Evolutionary conservation across 2,113 vertebrate species (phyloP).

Genomic region (Vulpes lagopus): DNA sequence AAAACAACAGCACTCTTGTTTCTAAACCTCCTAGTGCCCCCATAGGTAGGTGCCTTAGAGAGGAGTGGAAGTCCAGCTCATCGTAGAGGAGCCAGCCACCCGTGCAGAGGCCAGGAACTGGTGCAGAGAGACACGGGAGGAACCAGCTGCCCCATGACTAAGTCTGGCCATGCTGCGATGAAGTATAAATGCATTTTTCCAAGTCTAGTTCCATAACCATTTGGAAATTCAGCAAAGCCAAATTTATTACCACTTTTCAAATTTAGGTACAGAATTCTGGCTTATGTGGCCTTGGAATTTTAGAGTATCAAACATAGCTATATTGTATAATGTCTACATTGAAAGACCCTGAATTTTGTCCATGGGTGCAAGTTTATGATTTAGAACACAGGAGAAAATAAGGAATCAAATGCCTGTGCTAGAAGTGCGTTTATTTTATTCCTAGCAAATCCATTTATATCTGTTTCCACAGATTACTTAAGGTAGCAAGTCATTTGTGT

Average conservation of each 20-base stretch:
- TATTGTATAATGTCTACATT: neutral
- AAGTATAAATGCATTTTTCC: constrained; percentile 42
- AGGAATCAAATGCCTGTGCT: neutral
- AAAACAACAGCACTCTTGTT: constrained; percentile 21
- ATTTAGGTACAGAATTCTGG: constrained; percentile 56
- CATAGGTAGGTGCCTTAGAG: neutral
- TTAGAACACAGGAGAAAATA: neutral
- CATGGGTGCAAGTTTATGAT: neutral
- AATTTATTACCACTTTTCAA: constrained; percentile 57
- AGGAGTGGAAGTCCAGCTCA: neutral
- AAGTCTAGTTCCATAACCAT: constrained; percentile 25
- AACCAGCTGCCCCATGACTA: neutral
- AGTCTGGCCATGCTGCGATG: constrained; percentile 11
- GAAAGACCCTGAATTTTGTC: neutral
- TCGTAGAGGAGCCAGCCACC: rapidly evolving
- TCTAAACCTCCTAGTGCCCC: neutral
- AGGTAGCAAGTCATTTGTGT: neutral
- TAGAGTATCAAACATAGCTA: neutral
- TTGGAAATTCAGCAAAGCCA: neutral
- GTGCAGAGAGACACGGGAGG: neutral
- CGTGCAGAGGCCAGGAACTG: neutral
- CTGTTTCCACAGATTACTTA: neutral
- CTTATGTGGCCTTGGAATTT: constrained; percentile 45
- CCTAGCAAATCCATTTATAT: neutral
- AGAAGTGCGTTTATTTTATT: neutral